Evolutionary conservation across 2,888 invertebrate genomes (phyloP), one percentile per base, ranked within the genome.

Genomic region (Scaptodrosophila latifasciaeformis): DNA sequence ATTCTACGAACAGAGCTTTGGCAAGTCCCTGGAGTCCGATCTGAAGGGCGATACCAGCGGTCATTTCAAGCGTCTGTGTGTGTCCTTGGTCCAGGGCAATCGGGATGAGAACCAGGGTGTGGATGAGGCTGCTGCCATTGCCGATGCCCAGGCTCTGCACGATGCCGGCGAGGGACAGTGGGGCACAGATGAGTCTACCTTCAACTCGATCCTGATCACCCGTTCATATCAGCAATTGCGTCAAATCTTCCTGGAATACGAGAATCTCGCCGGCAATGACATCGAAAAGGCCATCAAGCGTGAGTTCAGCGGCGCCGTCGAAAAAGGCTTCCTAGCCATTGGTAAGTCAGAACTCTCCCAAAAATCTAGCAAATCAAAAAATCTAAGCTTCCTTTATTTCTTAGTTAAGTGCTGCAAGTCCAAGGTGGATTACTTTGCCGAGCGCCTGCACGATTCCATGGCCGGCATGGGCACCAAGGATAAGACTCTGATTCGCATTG

Each of bases 31-130:
- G 63, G 97, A 97, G 83, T 91, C 91, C 5, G 96, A 96, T 83
- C 88, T 97, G 71, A 93, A 93, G 83, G 94, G 93, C 46, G 98
- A 98, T 85, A 96, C 97, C 5, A 96, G 96, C 9, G 97, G 97
- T n/a, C 94, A 96, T 86, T 98, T 98, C 88, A 94, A 95, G 87
- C 90, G 96, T 56, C 89, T 98, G 45, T 91, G 96, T 74, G 93
- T 97, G 17, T 96, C 96, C 0, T 88, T 96, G 47, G 92, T 92
- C 70, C 93, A 93, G 89, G 95, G 94, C 54, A 96, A 95, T 83
- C 91, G 97, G 44, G 95, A 96, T 84, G 97, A 98, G 88, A 93
- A 93, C 87, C 92, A 86, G 82, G 92, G 92, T 17, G 90, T 95
- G 0, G 96, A 97, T 86, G 91, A 92, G 70, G 91, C 89, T 1